Percentiles rank a stretch among this genome's conserved stretches.
These are phyloP conservation scores for Saimiri boliviensis DNA, from an alignment of 2,113 vertebrate genomes.

Conservation along the genomic window DNA sequence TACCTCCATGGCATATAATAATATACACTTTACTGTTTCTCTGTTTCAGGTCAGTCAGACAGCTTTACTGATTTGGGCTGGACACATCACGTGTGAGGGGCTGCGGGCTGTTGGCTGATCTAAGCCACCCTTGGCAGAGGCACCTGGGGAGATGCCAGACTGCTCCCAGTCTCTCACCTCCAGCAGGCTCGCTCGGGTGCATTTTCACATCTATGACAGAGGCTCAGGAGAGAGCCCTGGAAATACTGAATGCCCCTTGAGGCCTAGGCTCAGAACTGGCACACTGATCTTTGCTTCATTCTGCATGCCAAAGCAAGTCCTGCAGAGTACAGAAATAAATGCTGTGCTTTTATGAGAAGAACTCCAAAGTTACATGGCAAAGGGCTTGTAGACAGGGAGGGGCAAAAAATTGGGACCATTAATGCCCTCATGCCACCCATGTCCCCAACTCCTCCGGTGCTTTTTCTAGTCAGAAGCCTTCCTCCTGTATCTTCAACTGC, in stretches of 20 bases:
- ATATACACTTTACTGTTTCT: not conserved
- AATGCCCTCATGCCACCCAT: too few species aligned
- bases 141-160: not conserved
- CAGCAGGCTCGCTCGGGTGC: not conserved
- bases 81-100: not conserved
- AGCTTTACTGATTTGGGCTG: not conserved
- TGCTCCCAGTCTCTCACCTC: not conserved
- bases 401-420: not conserved
- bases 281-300: not conserved
- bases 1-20: not conserved
- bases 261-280: not conserved
- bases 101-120: not conserved
- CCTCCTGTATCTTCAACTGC: not conserved
- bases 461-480: not conserved
- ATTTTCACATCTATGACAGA: not conserved
- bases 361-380: not conserved
- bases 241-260: not conserved
- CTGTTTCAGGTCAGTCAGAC: not conserved
- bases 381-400: not conserved
- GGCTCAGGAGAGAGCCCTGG: not conserved
- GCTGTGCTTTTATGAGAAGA: too few species aligned
- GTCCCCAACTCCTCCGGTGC: too few species aligned
- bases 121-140: not conserved
- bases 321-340: rapidly evolving
- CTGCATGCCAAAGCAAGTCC: not conserved